Base-by-base conservation (phyloP, 2,888 invertebrate genomes). In the Caenorhabditis doughertyi region DNA sequence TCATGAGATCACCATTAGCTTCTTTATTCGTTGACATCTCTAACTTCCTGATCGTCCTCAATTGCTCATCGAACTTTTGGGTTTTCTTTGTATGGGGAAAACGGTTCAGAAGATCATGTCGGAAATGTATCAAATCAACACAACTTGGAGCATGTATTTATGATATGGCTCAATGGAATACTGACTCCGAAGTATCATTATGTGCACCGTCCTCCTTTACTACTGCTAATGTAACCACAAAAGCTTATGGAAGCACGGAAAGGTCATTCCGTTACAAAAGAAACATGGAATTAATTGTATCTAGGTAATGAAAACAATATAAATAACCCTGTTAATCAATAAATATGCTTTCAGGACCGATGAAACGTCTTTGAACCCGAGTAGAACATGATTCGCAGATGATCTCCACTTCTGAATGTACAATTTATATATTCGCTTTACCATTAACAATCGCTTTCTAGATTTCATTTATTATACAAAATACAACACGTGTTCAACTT, bases 1-100 rank as follows among this genome's bases (percentile, higher is more conserved):
- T 91, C 79, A 89, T 90, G 89, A 53, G 83, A 21, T 88, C 88
- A 49, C 83, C 88, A 29, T 72, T 89, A 73, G 91, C 91, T 44
- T 90, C 91, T n/a, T 79, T 91, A 3, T 88, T 89, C 73, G 91
- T 91, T 11, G 91, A 91, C 77, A 79, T 90, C 44, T 87, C 87
- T 72, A 91, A 91, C 67, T 90, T 91, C 74, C 83, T 91, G 13
- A 84, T 91, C 18, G 91, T 91, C 7, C 83, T 91, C 58, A 91
- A 91, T 62, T 91, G 91, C 79, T 89, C 90, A 27, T 88, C 89
- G 25, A 91, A 91, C 77, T 91, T 91, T 73, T 91, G 90, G 90
- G 89, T 91, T 18, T 91, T 91, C 81, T 83, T 91, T 27, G 84
- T 90, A n/a, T 91, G 89, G 87, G 91, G 91, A 18, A 89, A 89